Conservation (phyloP, 2,797 vertebrate species). For the Bovichtus variegatus region DNA sequence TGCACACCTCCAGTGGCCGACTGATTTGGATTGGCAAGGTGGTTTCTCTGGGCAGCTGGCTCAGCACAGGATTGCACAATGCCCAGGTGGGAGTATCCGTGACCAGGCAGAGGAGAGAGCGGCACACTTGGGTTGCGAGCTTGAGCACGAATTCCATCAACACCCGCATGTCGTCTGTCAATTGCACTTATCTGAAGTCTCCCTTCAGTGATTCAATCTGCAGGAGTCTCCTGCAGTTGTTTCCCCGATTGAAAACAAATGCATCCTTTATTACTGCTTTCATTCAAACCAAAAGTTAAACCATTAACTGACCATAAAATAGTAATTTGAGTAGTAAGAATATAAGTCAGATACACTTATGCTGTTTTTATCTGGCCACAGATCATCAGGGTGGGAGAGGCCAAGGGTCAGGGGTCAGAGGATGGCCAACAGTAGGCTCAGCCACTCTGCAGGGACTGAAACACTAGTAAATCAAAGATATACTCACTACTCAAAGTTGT, state of each 20-base stretch:
- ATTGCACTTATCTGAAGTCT: conserved; percentile 76
- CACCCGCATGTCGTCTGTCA: conserved; percentile 69
- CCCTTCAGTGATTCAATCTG: conserved; percentile 28
- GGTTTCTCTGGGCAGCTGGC: conserved; percentile 51
- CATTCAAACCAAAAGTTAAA: conserved; percentile 40
- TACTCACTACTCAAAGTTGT: conserved; percentile 28
- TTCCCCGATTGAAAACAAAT: conserved; percentile 73
- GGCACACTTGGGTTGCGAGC: conserved; percentile 54
- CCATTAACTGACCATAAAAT: conserved; percentile 29
- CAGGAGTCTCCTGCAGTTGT: conserved; percentile 70
- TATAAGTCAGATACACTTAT: conserved; percentile 21
- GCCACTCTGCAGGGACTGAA: conserved; percentile 35
- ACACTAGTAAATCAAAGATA: conserved; percentile 52
- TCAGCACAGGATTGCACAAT: conserved; percentile 32
- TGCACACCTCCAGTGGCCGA: conserved; percentile 25
- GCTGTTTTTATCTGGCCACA: conserved; percentile 23
- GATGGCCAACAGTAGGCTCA: conserved; percentile 44
- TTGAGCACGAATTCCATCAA: conserved; percentile 71
- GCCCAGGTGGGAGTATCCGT: conserved; percentile 59
- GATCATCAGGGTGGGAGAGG: conserved; percentile 37
- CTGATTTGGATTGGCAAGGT: conserved; percentile 24
- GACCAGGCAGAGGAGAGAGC: conserved; percentile 24
- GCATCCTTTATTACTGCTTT: conserved; percentile 54
- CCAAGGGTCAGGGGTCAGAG: conserved; percentile 55
- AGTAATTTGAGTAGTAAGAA: conserved; percentile 8